Conservation (phyloP, 2,888 invertebrate species). For the Microchrysa polita region DNA sequence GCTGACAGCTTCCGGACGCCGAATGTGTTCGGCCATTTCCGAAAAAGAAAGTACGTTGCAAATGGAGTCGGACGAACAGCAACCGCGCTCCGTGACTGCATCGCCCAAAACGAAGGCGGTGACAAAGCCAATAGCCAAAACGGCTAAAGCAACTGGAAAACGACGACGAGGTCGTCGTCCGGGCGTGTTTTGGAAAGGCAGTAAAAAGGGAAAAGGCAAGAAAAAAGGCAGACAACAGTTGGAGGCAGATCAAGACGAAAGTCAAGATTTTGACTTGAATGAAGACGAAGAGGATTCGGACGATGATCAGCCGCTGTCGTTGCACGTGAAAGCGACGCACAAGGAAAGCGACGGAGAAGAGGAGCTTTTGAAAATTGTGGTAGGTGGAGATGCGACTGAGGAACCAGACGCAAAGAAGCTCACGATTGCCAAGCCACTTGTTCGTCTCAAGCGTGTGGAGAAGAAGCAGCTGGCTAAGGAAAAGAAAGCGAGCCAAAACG, state of each 20-base stretch:
- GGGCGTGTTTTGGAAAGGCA: slow-evolving; percentile 31
- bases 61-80: not conserved
- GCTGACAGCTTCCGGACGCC: slow-evolving; percentile 69
- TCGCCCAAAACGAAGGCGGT: not conserved
- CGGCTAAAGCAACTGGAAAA: not conserved
- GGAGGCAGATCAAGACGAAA: not conserved
- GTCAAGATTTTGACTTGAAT: not conserved
- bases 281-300: not conserved
- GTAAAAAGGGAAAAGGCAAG: slow-evolving; percentile 31
- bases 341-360: slow-evolving; percentile 9
- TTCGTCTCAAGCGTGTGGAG: too few species aligned
- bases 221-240: slow-evolving; percentile 46
- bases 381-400: not conserved
- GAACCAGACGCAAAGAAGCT: not conserved
- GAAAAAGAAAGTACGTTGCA: slow-evolving; percentile 52
- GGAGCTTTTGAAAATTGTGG: slow-evolving; percentile 28
- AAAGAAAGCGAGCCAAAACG: not conserved
- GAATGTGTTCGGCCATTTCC: slow-evolving; percentile 68
- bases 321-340: not conserved
- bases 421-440: not conserved
- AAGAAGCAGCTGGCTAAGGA: too few species aligned
- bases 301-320: not conserved
- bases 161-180: slow-evolving; percentile 1
- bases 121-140: not conserved
- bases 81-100: not conserved